phyloP scores from a whole-genome alignment of 2,113 vertebrate species.

The Erythrolamprus reginae region DNA sequence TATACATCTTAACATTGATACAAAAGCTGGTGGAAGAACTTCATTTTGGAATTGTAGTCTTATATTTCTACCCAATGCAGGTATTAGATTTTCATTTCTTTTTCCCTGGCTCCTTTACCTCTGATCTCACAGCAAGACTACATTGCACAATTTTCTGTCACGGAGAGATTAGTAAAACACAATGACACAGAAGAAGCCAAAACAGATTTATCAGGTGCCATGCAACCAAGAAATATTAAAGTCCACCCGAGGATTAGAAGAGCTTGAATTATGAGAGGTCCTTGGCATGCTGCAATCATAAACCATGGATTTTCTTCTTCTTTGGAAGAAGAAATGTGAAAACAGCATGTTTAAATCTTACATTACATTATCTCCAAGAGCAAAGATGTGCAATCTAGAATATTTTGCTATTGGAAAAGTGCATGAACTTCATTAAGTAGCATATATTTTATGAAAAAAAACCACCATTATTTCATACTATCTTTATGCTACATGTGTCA shows the following conservation, averaged over 20 bases:
- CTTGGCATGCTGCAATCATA: not conserved
- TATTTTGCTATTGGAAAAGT: not conserved
- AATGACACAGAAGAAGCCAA: not conserved
- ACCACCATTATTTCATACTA: too few species aligned
- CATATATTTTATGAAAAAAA: not conserved
- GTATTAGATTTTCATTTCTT: not conserved
- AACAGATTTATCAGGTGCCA: constrained; percentile 3
- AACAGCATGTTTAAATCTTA: not conserved
- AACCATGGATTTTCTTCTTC: not conserved
- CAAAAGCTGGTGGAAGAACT: not conserved
- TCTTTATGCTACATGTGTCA: not conserved
- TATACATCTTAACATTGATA: not conserved
- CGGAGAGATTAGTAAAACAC: constrained; percentile 12
- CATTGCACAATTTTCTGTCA: not conserved
- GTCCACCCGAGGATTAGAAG: constrained; percentile 8
- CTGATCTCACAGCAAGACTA: not conserved
- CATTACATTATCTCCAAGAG: not conserved
- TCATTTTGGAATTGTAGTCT: not conserved
- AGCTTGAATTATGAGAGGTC: not conserved
- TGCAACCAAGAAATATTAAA: constrained; percentile 23
- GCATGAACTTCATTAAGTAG: not conserved
- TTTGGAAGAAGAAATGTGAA: not conserved
- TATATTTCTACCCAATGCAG: not conserved
- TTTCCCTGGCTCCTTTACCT: not conserved
- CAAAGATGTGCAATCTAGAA: not conserved